Conservation (phyloP, 2,888 invertebrate genomes). For the Eudasyphora cyanicolor region DNA sequence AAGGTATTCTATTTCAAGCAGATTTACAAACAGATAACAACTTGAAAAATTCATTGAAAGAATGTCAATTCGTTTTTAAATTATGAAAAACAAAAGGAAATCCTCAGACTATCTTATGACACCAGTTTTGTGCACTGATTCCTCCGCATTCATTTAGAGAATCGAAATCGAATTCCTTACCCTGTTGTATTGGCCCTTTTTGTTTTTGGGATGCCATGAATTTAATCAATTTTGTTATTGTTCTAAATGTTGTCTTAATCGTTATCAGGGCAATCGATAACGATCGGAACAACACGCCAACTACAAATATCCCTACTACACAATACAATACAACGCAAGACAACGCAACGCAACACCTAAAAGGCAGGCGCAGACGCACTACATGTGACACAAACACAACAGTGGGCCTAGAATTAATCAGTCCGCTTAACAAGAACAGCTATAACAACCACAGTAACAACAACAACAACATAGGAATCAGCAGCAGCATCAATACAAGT, state of each 20-base stretch:
- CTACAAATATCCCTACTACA: slow-evolving; percentile 2
- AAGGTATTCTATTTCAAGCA: neutral
- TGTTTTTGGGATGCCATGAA: neutral
- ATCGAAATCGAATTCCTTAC: neutral
- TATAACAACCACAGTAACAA: too few relatives aligned
- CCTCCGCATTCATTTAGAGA: too few relatives aligned
- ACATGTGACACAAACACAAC: too few relatives aligned
- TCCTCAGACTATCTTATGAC: neutral
- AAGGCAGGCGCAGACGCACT: neutral
- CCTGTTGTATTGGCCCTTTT: neutral
- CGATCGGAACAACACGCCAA: neutral
- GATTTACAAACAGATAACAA: neutral
- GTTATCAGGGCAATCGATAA: slow-evolving; percentile 29
- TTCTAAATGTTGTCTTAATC: slow-evolving; percentile 37
- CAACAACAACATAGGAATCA: too few relatives aligned
- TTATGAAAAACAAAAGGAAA: neutral
- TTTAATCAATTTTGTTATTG: slow-evolving; percentile 37
- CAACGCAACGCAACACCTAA: neutral
- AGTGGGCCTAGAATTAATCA: slow-evolving; percentile 29
- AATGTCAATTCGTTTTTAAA: neutral
- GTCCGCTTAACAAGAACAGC: slow-evolving; percentile 11
- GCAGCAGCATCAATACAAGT: neutral
- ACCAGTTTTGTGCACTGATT: neutral
- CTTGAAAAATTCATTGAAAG: neutral
- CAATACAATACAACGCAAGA: slow-evolving; percentile 9